These are phyloP conservation scores for Syngnathoides biaculeatus DNA, from an alignment of 2,113 vertebrate species.

Conservation along the genomic window DNA sequence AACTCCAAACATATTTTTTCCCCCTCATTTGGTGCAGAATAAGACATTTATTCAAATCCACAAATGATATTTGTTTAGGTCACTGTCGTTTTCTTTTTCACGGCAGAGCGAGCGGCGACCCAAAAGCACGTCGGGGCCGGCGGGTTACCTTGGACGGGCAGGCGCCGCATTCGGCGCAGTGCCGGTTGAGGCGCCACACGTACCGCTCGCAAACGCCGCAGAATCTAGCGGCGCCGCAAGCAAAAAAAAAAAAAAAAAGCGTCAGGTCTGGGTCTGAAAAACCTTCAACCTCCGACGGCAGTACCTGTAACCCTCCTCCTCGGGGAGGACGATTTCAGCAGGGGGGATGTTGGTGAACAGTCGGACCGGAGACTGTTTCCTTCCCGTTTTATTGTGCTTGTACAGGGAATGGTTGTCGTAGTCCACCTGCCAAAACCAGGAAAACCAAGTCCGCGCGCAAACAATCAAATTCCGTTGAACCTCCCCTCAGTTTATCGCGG, in stretches of 20 bases:
- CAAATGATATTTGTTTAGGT: too few relatives aligned
- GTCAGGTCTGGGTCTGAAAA: neutral
- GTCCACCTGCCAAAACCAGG: constrained; percentile 78
- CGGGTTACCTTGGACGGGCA: constrained; percentile 90
- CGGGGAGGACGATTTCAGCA: constrained; percentile 77
- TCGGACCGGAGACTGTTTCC: constrained; percentile 90
- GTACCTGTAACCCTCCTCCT: constrained; percentile 90
- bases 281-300: neutral
- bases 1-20: neutral
- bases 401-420: constrained; percentile 95
- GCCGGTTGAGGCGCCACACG: constrained; percentile 82
- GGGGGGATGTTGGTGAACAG: constrained; percentile 88
- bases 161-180: constrained; percentile 82
- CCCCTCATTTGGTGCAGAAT: neutral
- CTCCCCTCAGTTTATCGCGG: too few relatives aligned
- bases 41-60: too few relatives aligned
- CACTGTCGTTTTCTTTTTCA: too few relatives aligned
- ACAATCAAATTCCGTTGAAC: neutral
- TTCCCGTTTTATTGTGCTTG: constrained; percentile 88
- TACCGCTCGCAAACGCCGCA: constrained; percentile 82
- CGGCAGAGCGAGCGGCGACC: too few relatives aligned
- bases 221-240: constrained; percentile 70
- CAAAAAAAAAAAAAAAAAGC: too few relatives aligned
- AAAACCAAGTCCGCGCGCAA: neutral
- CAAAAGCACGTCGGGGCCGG: too few relatives aligned